Percentiles rank a stretch among this genome's conserved stretches.
phyloP scores from a whole-genome alignment of 2,797 vertebrate genomes.

The Onychomys leucogaster region DNA sequence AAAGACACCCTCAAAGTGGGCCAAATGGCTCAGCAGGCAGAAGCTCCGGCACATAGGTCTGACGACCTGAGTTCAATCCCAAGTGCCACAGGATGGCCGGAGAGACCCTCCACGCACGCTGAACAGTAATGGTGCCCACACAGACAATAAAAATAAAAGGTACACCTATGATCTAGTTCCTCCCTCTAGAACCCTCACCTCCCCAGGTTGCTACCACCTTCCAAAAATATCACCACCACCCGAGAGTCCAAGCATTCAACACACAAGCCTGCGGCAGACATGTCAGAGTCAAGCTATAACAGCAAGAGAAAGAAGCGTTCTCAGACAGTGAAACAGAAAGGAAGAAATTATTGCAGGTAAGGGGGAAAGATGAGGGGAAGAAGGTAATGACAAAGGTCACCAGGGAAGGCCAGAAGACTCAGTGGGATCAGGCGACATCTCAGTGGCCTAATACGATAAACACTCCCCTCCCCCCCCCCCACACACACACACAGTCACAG shows the following conservation, averaged over 20 bases:
- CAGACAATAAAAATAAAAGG: background rate
- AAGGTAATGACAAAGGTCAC: background rate
- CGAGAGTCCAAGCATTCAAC: background rate
- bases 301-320: background rate
- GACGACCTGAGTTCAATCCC: background rate
- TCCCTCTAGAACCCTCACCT: background rate
- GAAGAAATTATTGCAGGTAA: background rate
- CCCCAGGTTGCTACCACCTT: background rate
- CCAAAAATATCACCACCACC: background rate
- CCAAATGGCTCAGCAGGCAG: background rate
- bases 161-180: background rate
- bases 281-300: background rate
- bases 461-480: background rate
- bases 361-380: background rate
- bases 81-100: background rate
- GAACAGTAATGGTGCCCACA: background rate
- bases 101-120: background rate
- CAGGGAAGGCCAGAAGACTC: background rate
- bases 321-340: conserved; percentile 12
- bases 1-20: background rate
- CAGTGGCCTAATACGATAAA: background rate
- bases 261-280: background rate
- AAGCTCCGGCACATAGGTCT: background rate
- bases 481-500: background rate
- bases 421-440: background rate